These are phyloP conservation scores for Gallinago paraguaiae DNA, from an alignment of 2,113 vertebrate genomes.

Conservation along the genomic window DNA sequence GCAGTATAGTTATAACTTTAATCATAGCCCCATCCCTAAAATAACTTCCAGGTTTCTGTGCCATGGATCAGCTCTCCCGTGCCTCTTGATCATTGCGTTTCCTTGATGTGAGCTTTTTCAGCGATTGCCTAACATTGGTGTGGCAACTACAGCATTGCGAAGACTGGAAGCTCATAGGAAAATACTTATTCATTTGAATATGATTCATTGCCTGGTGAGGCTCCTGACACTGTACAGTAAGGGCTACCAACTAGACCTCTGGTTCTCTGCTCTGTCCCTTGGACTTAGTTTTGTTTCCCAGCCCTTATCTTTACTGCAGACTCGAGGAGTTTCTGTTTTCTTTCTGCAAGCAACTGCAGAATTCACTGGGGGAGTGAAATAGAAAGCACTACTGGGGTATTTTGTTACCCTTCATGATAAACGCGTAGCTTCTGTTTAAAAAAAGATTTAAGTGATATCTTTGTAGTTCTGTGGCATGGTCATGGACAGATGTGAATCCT, in stretches of 20 bases:
- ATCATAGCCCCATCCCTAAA: background rate
- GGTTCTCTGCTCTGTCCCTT: background rate
- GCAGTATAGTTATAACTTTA: background rate
- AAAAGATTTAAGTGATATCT: too few relatives aligned
- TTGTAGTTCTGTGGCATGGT: background rate
- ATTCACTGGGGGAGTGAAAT: background rate
- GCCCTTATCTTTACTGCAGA: background rate
- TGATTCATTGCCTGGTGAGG: background rate
- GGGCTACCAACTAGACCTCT: background rate
- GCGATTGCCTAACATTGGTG: fast-evolving
- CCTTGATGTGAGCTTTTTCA: background rate
- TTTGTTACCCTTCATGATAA: background rate
- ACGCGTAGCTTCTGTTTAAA: background rate
- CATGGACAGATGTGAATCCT: background rate
- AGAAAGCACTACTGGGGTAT: background rate
- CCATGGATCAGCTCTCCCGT: background rate
- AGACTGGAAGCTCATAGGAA: background rate
- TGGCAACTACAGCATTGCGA: background rate
- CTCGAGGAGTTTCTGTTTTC: background rate
- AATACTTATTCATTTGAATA: background rate
- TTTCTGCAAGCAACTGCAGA: background rate
- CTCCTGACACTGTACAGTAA: background rate
- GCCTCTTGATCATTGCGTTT: fast-evolving
- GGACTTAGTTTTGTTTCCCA: background rate
- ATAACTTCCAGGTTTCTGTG: background rate